Percentiles rank a stretch among this genome's conserved stretches.
Evolutionary conservation across 2,888 invertebrate genomes (phyloP).

Genomic region (Calameuta pallipes): DNA sequence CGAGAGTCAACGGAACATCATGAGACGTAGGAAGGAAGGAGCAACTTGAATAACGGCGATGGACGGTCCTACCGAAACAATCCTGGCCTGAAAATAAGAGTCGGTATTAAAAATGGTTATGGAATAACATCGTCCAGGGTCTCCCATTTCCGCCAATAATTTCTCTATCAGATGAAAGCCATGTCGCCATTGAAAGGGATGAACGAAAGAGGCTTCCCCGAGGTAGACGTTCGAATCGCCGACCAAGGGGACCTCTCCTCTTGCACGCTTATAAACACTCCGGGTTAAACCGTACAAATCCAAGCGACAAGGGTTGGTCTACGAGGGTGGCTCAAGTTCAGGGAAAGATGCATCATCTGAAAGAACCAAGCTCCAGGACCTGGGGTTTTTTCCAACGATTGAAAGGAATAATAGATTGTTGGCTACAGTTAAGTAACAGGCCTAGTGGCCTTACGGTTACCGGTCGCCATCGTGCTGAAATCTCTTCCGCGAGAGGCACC

Average conservation of each 20-base stretch:
- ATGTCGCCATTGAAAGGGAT: neutral
- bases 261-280: neutral
- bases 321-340: neutral
- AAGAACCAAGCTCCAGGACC: neutral
- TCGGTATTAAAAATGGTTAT: neutral
- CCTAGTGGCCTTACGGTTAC: neutral
- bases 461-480: neutral
- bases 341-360: neutral
- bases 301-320: neutral
- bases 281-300: neutral
- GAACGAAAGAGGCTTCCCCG: neutral
- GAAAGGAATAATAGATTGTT: neutral
- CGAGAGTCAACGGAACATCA: neutral
- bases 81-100: neutral
- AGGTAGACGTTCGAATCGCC: neutral
- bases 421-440: neutral
- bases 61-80: neutral
- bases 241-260: neutral
- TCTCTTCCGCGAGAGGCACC: neutral
- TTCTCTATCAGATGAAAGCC: neutral
- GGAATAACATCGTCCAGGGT: neutral
- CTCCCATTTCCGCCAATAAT: neutral
- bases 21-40: neutral
- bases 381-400: neutral
- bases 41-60: neutral